These are phyloP conservation scores for Caloenas nicobarica DNA, from an alignment of 2,113 vertebrate genomes.

Conservation along the genomic window DNA sequence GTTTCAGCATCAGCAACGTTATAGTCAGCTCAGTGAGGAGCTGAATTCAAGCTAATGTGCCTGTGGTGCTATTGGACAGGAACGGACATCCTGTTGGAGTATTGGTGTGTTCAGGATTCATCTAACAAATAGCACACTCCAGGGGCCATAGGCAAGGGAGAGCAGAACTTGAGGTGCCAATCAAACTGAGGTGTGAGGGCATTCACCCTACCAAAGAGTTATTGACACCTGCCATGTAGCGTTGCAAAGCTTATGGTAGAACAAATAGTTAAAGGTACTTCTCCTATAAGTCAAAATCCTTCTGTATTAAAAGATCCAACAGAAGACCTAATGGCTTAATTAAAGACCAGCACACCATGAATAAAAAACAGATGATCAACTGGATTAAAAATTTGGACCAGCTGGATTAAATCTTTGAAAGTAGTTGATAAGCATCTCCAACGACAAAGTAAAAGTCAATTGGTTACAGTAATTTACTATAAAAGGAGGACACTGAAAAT, in stretches of 20 bases:
- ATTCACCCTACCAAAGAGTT: background rate
- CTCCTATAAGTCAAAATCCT: background rate
- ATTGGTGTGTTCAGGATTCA: background rate
- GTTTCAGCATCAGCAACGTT: background rate
- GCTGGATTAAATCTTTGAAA: background rate
- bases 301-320: background rate
- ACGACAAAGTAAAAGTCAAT: background rate
- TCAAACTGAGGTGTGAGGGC: background rate
- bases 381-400: background rate
- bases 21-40: background rate
- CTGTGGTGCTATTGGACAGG: background rate
- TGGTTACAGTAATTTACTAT: background rate
- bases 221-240: background rate
- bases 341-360: background rate
- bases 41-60: background rate
- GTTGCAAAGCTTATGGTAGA: background rate
- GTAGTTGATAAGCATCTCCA: background rate
- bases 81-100: rapidly evolving
- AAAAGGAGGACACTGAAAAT: background rate
- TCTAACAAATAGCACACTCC: rapidly evolving
- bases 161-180: background rate
- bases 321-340: background rate
- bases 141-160: background rate
- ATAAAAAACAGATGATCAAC: background rate
- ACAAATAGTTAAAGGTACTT: rapidly evolving